A percentile compares a stretch with the other conserved stretches of the same genome.
phyloP scores from a whole-genome alignment of 2,888 invertebrate genomes.

The Mycogona germanica region DNA sequence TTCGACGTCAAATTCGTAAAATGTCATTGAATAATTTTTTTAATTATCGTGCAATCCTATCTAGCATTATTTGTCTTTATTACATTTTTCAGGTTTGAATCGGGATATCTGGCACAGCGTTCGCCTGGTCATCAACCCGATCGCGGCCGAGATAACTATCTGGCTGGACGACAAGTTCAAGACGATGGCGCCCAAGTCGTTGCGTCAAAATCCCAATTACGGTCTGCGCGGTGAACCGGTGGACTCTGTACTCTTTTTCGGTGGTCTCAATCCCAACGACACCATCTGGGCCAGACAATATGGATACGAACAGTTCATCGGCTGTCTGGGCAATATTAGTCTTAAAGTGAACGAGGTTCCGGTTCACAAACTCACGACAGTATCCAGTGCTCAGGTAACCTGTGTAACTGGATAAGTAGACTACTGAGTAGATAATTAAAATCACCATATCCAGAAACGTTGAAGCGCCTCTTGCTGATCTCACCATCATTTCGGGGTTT shows the following conservation, averaged over 20 bases:
- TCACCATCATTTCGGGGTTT: background rate
- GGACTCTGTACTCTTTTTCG: constrained; percentile 20
- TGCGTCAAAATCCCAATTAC: constrained; percentile 72
- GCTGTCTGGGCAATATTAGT: constrained; percentile 77
- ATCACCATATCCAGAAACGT: background rate
- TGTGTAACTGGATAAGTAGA: background rate
- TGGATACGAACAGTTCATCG: constrained; percentile 84
- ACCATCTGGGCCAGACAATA: constrained; percentile 67
- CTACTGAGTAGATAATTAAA: background rate
- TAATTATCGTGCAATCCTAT: background rate
- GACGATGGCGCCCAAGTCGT: constrained; percentile 61
- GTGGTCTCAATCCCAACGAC: constrained; percentile 63
- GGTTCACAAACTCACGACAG: background rate
- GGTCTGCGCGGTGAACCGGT: constrained; percentile 47
- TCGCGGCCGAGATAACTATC: constrained; percentile 68
- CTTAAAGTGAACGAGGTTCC: constrained; percentile 49
- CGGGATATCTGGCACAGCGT: constrained; percentile 85
- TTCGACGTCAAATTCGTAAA: background rate
- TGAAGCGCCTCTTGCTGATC: background rate
- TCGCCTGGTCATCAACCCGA: constrained; percentile 73
- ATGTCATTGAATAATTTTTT: background rate
- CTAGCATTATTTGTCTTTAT: background rate
- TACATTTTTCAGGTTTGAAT: constrained; percentile 46
- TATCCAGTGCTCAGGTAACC: constrained; percentile 8
- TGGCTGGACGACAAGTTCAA: constrained; percentile 76